These are phyloP conservation scores for Melinaea marsaeus DNA, from an alignment of 2,888 invertebrate species.

Conservation along the genomic window DNA sequence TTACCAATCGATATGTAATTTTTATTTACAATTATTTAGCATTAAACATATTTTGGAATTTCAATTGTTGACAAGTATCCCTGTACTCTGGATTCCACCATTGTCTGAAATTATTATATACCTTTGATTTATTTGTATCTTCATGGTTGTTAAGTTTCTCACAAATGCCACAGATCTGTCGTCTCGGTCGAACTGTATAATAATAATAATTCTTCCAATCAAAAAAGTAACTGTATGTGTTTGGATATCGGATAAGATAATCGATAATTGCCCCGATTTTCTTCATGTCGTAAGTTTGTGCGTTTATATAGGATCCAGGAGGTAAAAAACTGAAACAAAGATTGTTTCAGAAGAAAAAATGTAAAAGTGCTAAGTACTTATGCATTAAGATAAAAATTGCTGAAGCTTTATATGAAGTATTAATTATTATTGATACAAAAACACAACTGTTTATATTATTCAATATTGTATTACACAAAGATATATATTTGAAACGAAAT, in stretches of 20 bases:
- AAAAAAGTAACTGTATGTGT: slow-evolving; percentile 55
- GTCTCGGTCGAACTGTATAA: slow-evolving; percentile 44
- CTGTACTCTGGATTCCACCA: slow-evolving; percentile 61
- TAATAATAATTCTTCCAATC: slow-evolving; percentile 66
- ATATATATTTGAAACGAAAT: too few species aligned
- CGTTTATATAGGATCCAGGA: slow-evolving; percentile 61
- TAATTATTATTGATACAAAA: too few species aligned
- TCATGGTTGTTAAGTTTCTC: slow-evolving; percentile 45
- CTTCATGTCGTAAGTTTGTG: slow-evolving; percentile 48
- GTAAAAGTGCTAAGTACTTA: too few species aligned
- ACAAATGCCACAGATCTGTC: slow-evolving; percentile 56
- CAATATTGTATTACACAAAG: too few species aligned
- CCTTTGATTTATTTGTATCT: slow-evolving; percentile 17
- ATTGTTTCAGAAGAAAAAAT: too few species aligned
- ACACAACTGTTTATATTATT: too few species aligned
- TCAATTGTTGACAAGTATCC: slow-evolving; percentile 40
- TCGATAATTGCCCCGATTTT: slow-evolving; percentile 58
- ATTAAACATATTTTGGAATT: slow-evolving; percentile 21
- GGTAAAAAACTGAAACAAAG: slow-evolving; percentile 56
- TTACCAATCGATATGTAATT: too few species aligned
- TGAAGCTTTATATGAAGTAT: too few species aligned
- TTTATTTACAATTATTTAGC: too few species aligned
- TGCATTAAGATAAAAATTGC: too few species aligned
- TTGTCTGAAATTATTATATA: slow-evolving; percentile 42
- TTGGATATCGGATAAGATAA: slow-evolving; percentile 52